A percentile compares a stretch with the other conserved stretches of the same genome.
Conservation (phyloP, 2,888 invertebrate species). For the Apotomis betuletana region DNA sequence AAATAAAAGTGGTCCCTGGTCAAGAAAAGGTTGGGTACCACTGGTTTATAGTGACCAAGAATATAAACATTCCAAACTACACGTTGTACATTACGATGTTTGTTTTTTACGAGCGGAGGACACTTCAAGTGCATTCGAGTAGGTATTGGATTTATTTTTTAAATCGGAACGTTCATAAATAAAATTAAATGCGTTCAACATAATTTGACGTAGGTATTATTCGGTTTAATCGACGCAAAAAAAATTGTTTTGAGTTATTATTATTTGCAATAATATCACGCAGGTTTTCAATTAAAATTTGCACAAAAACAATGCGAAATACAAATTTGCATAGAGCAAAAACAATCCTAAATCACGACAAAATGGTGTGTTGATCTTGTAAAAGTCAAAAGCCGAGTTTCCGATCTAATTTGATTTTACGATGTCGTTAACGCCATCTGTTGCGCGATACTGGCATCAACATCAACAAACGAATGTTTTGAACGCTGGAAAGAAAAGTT, state of each 20-base stretch:
- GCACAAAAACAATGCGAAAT: neutral
- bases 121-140: slow-evolving; percentile 47
- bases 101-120: slow-evolving; percentile 52
- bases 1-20: no score
- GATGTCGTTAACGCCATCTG: slow-evolving; percentile 47
- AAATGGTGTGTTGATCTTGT: neutral
- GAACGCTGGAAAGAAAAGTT: slow-evolving; percentile 8
- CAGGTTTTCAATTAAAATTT: neutral
- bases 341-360: neutral
- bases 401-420: slow-evolving; percentile 41
- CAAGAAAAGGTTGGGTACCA: no score
- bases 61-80: slow-evolving; percentile 49
- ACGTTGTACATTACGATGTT: slow-evolving; percentile 43
- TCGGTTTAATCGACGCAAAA: neutral
- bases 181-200: neutral
- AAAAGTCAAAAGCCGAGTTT: slow-evolving; percentile 25
- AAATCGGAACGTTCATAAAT: slow-evolving; percentile 9
- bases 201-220: neutral
- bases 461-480: slow-evolving; percentile 6
- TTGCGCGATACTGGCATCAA: slow-evolving; percentile 38
- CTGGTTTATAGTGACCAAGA: slow-evolving; percentile 44
- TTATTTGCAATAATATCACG: neutral
- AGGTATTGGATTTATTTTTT: slow-evolving; percentile 15
- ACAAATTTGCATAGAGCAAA: neutral
- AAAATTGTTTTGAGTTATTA: neutral